Conservation (phyloP, 2,888 invertebrate genomes). For the Ischnura elegans region DNA sequence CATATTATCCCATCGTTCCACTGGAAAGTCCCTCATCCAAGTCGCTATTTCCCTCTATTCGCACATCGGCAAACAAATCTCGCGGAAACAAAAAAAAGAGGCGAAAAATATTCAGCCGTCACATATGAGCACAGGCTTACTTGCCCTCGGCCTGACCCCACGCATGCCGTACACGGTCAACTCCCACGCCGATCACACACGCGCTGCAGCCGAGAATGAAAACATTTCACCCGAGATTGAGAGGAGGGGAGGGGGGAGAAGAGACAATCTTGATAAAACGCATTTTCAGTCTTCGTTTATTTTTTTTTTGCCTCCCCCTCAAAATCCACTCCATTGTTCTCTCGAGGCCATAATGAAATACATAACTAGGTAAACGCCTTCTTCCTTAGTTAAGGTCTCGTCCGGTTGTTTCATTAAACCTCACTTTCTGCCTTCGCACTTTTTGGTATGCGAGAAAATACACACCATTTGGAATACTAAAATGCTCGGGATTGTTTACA, state of each 20-base stretch:
- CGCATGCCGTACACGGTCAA: neutral
- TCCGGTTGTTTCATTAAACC: neutral
- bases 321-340: neutral
- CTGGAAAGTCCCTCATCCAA: neutral
- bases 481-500: neutral
- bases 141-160: neutral
- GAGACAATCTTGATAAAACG: neutral
- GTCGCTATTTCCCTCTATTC: neutral
- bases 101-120: too few relatives aligned
- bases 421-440: neutral
- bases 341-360: neutral
- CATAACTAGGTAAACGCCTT: neutral
- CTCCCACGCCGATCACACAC: neutral
- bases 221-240: neutral
- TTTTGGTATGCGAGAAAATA: neutral
- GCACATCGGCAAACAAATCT: too few relatives aligned
- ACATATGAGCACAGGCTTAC: neutral
- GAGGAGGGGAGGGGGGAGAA: neutral
- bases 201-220: neutral
- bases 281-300: neutral
- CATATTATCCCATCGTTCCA: neutral
- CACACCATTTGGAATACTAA: neutral
- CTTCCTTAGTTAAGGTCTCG: neutral
- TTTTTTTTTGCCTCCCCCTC: too few relatives aligned
- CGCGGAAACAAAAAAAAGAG: too few relatives aligned